phyloP scores from a whole-genome alignment of 2,113 vertebrate genomes.

The Cinclus mexicanus region DNA sequence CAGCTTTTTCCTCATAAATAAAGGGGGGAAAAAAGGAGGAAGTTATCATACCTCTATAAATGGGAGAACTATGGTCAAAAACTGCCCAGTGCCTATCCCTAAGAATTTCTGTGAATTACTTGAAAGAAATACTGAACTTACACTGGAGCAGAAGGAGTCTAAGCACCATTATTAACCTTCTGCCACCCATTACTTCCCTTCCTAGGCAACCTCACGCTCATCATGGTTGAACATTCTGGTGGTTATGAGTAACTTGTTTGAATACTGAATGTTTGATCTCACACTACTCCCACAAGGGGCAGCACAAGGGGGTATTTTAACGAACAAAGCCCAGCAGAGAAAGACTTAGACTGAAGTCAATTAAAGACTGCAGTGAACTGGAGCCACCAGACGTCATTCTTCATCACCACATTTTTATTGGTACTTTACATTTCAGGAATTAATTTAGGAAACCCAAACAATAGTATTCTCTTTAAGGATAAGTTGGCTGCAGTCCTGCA shows the following conservation, averaged over 20 bases:
- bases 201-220: not conserved
- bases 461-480: not conserved
- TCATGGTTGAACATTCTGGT: not conserved
- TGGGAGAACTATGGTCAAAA: not conserved
- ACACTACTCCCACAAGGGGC: not conserved
- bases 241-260: not conserved
- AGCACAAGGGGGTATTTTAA: not conserved
- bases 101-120: not conserved
- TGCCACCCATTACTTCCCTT: not conserved
- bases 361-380: not conserved
- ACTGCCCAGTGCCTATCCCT: not conserved
- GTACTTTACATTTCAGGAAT: constrained; percentile 11
- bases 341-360: not conserved
- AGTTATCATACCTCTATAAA: not conserved
- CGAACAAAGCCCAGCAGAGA: not conserved
- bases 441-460: constrained; percentile 5
- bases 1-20: not conserved
- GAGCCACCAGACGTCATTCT: not conserved
- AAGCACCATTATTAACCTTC: not conserved
- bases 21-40: too few species aligned
- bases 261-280: not conserved
- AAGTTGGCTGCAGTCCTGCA: not conserved
- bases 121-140: not conserved
- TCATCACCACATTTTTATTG: not conserved
- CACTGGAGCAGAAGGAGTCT: not conserved